Evolutionary conservation across 2,888 invertebrate species (phyloP), one percentile per base, ranked within the genome.

Genomic region (Volucella zonaria): DNA sequence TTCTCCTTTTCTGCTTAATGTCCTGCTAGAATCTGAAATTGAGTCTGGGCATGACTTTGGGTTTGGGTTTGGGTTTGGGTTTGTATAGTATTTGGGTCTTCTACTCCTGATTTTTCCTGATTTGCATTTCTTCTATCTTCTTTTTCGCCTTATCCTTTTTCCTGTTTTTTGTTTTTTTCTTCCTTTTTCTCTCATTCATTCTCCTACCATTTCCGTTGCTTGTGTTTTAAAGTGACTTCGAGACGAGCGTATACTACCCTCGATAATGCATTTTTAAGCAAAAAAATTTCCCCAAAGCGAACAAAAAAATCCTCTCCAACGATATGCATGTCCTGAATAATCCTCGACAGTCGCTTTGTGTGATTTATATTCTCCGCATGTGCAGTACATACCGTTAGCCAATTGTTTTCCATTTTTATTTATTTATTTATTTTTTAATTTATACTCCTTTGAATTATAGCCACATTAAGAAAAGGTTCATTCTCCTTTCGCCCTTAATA

Each of bases 401-500:
- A 2, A 6, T 56, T 68, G 11, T 18, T 52, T 52, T 45, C 14
- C 18, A 43, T 12, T 3, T 43, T 3, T n/a, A 38, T 51, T 0
- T 18, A 10, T 18, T 42, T 23, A 8, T 58, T 12, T 38, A 18
- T 59, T 51, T 54, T 42, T 8, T 54, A 10, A 8, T 38, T 38
- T 42, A 15, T 49, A 67, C 12, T 42, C 59, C 18, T 52, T 42
- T 85, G 85, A 85, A 85, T 81, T 77, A 81, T 81, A 81, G 77
- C 85, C 62, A 85, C 88, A 92, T 91, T 91, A 89, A 91, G 87
- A 89, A 89, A 89, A 92, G 92, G 90, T 89, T 90, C 85, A 88
- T 88, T 87, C 90, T 92, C 73, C 89, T 92, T 86, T 91, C 92
- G 87, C 92, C 92, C 87, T 90, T 92, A 88, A 75, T 91, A 92